A percentile compares a stretch with the other conserved stretches of the same genome.
phyloP scores from a whole-genome alignment of 2,113 vertebrate species.

The Cricetomys ansorgei region DNA sequence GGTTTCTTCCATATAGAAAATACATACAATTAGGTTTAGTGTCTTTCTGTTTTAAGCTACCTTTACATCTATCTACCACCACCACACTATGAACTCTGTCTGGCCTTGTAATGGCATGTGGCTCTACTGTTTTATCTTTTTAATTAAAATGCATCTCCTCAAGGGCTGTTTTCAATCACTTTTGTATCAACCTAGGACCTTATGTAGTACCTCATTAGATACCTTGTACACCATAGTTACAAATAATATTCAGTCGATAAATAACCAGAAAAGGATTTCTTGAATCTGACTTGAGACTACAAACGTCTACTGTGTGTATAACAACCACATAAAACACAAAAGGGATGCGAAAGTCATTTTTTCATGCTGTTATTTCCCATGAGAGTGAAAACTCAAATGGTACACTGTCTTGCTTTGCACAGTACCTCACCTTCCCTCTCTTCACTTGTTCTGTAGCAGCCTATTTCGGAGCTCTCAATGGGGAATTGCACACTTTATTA shows the following conservation, averaged over 20 bases:
- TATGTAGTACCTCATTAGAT: neutral
- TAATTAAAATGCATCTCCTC: neutral
- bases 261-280: neutral
- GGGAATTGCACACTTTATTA: constrained; percentile 48
- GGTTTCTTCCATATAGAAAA: neutral
- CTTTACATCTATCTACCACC: neutral
- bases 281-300: neutral
- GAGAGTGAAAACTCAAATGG: neutral
- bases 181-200: neutral
- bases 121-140: constrained; percentile 4
- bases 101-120: neutral
- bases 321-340: neutral
- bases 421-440: neutral
- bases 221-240: neutral
- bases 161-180: neutral
- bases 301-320: neutral
- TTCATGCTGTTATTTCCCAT: neutral
- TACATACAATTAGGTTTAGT: neutral
- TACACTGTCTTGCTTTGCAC: neutral
- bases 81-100: neutral
- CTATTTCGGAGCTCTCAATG: neutral
- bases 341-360: constrained; percentile 4
- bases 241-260: constrained; percentile 14
- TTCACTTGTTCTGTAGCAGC: neutral
- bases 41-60: neutral